Base-by-base conservation (phyloP, 2,113 vertebrate genomes). In the Baryphthengus martii region DNA sequence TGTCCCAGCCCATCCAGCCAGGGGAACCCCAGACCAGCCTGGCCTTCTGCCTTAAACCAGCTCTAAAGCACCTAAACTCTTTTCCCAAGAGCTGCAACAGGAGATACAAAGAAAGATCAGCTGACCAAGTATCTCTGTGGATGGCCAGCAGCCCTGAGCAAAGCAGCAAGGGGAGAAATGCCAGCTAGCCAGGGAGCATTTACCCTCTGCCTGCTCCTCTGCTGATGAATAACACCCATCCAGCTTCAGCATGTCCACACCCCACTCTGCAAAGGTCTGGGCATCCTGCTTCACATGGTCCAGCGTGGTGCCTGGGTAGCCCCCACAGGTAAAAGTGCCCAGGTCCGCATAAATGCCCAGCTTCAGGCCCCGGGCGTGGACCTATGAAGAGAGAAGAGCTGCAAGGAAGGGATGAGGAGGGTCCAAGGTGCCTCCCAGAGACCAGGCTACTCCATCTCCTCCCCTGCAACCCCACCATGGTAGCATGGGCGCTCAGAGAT, bases 221-320 rank as follows among this genome's bases (percentile, higher is more conserved):
- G 70, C 45, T 0, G 98, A 98, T 0, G 99, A 99, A 85, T 98
- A 99, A 94, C 99, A 99, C 25, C 99, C 99, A 9, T 99, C 99
- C 86, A 98, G 96, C 94, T 99, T 99, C 14, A 99, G 96, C 99
- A 99, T 99, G 89, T 99, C 99, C 91, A 99, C 98, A n/a, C 97
- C 98, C 99, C 99, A 99, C 0, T 98, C 96, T 0, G 99, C 99
- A 9, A 99, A 99, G 17, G 99, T 99, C 24, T 97, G 95, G 4
- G 99, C 99, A 0, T 99, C 99, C 26, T 96, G 94, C n/a, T 97
- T 18, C 7, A 99, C 97, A 7, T 78, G 95, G 91, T 99, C 98
- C 73, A 99, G 93, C 0, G 98, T 98, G 35, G 99, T 99, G 20
- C 99, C 99, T 0, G 99, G 99, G 94, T 99, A 99, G 7, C 98